Base-by-base conservation (phyloP, 2,113 vertebrate species). In the Stigmatopora argus region DNA sequence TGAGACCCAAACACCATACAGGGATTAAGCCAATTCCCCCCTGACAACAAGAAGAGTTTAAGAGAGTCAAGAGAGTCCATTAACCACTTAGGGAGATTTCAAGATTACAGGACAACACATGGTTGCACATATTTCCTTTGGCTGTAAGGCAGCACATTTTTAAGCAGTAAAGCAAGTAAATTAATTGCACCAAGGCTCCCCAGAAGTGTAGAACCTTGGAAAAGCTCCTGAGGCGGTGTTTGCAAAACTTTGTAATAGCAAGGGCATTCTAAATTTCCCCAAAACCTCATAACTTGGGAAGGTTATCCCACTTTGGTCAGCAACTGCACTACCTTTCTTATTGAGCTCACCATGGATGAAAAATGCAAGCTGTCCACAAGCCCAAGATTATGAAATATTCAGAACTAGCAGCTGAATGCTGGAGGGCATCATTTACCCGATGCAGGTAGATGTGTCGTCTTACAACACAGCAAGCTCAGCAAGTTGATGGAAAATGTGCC, bases 381-480 rank as follows among this genome's bases (percentile, higher is more conserved):
- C 14, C 5, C 23, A 45, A 49, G 48, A 64, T 49, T 17, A 64
- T 64, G 17, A 64, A 64, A 64, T 52, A 64, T 64, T 64, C 23
- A 64, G 21, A 64, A 49, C 26, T 35, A 12, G 31, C 9, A 18
- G 26, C 62, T 35, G 26, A 64, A 34, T 64, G 63, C 48, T 52
- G 47, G 48, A 18, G 47, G 44, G 14, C 62, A 48, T 63, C 45
- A 60, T 60, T 60, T 60, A 64, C 19, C 21, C 7, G 5, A 9
- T 48, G 11, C 26, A 49, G 45, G 62, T 35, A 35, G 26, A 48
- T 19, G 47, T 52, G 48, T 64, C 63, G 35, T 31, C 10, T 13
- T 18, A 38, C 63, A 38, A 38, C 48, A 8, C 7, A 8, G 41
- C 1, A 45, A 1, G 2, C 57, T 41, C 35, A 45, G n/a, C 12